Conservation (phyloP, 2,888 invertebrate species). For the Tubulanus polymorphus region DNA sequence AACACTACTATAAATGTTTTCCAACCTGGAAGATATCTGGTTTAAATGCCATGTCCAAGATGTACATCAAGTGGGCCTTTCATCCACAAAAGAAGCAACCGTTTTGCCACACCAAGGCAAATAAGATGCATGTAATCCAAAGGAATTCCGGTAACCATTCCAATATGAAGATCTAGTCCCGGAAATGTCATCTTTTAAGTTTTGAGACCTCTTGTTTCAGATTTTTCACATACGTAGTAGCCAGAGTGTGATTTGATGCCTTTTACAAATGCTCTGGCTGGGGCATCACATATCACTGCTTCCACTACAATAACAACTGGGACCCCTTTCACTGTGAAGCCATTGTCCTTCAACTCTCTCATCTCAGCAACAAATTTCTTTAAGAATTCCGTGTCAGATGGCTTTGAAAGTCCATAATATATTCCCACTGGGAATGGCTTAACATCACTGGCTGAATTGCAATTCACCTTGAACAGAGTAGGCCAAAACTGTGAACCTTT, state of each 20-base stretch:
- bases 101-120: slow-evolving; percentile 36
- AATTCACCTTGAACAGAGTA: slow-evolving; percentile 1
- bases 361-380: slow-evolving; percentile 7
- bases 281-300: slow-evolving; percentile 20
- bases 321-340: not conserved
- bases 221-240: slow-evolving; percentile 13
- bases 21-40: slow-evolving; percentile 11
- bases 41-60: slow-evolving; percentile 9
- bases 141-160: slow-evolving; percentile 12
- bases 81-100: slow-evolving; percentile 28
- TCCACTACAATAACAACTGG: not conserved
- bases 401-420: slow-evolving; percentile 12
- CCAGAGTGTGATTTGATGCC: slow-evolving; percentile 14
- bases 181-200: not conserved
- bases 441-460: not conserved
- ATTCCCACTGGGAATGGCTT: slow-evolving; percentile 11
- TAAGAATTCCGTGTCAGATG: slow-evolving; percentile 10
- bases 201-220: slow-evolving; percentile 6
- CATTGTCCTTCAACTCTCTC: slow-evolving; percentile 1
- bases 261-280: slow-evolving; percentile 18
- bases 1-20: slow-evolving; percentile 8
- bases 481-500: slow-evolving; percentile 10
- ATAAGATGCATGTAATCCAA: slow-evolving; percentile 35
- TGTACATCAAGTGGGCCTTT: slow-evolving; percentile 24
- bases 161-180: not conserved